Evolutionary conservation across 2,113 vertebrate species (phyloP), one percentile per base, ranked within the genome.

Genomic region (Poeciliopsis turrubarensis): DNA sequence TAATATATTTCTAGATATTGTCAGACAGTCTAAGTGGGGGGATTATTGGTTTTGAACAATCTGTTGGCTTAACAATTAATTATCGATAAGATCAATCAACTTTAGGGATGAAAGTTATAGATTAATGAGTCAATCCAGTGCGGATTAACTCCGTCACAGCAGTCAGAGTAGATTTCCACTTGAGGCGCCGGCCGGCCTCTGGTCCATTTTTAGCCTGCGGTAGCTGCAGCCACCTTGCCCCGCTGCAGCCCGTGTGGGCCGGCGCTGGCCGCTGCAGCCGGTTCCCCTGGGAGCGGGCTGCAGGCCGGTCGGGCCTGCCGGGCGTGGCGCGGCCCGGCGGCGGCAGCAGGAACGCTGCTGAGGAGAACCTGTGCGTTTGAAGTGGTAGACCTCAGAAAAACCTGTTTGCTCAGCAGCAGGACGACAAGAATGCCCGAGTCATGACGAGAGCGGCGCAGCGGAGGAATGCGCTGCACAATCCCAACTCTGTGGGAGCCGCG

Each of bases 401-500:
- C 41, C 78, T 94, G 91, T 94, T 95, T 94, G 92, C 91, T 82
- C 86, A 83, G 79, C 31, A 74, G 82, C 60, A 57, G 84, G 75
- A 30, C 27, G 76, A 29, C 92, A 93, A 91, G 91, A 95, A 95
- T 94, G 91, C 89, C 85, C 87, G 90, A 93, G 90, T 93, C 91
- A 91, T 85, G 90, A 90, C 77, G 83, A 87, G 86, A 86, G 85
- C 76, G 70, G 81, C 70, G 17, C 62, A 83, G 81, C 70, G 51
- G 51, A 91, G 93, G 94, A 93, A 95, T 94, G 91, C 22, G 73
- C 78, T 80, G 85, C 90, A 95, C 94, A 94, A 93, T 92, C 87
- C 89, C 84, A 80, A 89, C 89, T 88, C 89, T 94, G 93, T 94
- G 66, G 86, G 86, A 90, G 88, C 79, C n/a, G 70, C 77, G 87